phyloP scores from a whole-genome alignment of 2,797 vertebrate species.

The Vultur gryphus region DNA sequence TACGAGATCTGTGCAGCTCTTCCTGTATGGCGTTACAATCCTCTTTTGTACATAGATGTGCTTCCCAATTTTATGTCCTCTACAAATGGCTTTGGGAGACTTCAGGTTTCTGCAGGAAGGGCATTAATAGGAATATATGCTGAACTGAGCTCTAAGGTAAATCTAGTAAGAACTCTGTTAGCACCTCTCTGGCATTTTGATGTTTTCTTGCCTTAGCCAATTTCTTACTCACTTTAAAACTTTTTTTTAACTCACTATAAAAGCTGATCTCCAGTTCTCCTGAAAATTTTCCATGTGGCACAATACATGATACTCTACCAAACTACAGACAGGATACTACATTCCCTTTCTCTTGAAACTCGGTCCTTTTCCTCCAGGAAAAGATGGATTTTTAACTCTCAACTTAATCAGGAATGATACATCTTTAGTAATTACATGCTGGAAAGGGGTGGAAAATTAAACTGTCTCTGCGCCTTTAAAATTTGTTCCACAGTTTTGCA shows the following conservation, averaged over 20 bases:
- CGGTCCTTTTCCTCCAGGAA: neutral
- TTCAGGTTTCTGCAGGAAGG: neutral
- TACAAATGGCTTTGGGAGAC: neutral
- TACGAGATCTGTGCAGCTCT: slow-evolving; percentile 26
- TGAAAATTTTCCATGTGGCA: neutral
- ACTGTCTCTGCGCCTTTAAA: neutral
- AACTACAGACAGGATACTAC: neutral
- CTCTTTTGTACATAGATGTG: neutral
- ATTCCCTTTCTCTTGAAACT: neutral
- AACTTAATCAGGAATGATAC: neutral
- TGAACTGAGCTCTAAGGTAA: neutral
- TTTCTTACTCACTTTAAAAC: neutral
- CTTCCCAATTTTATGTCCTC: neutral
- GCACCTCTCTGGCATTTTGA: neutral
- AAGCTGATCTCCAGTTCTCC: neutral
- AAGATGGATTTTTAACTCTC: neutral
- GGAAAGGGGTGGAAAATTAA: neutral
- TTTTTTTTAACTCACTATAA: neutral
- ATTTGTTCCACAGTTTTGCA: neutral
- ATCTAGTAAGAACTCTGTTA: neutral
- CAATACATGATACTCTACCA: neutral
- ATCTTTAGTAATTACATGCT: neutral
- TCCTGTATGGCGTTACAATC: neutral
- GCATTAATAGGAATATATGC: neutral
- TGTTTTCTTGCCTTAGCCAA: neutral